Percentiles rank a stretch among this genome's conserved stretches.
Evolutionary conservation across 2,113 vertebrate species (phyloP).

Genomic region (Pimephales promelas): DNA sequence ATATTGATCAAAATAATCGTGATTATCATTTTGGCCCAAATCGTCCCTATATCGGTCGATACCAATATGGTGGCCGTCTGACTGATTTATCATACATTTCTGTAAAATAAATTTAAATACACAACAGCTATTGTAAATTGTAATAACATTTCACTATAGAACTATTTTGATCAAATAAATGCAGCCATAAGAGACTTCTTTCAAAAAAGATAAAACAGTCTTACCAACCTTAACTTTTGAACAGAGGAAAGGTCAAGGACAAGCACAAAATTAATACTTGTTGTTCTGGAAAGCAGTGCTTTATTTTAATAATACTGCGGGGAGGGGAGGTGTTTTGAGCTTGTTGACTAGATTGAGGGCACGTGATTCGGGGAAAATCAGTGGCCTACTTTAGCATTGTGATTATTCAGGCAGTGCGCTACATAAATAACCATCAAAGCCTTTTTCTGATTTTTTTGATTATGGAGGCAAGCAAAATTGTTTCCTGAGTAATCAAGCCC

Average conservation of each 20-base stretch:
- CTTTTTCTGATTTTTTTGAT: conserved; percentile 15
- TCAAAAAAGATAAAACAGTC: not conserved
- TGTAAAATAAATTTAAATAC: no score
- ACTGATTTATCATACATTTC: no score
- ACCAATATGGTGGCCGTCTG: no score
- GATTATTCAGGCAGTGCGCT: conserved; percentile 20
- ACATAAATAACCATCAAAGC: conserved; percentile 9
- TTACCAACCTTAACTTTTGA: not conserved
- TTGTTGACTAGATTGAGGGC: not conserved
- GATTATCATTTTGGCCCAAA: no score
- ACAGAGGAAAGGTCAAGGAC: not conserved
- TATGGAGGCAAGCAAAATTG: conserved; percentile 22
- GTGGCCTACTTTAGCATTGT: conserved; percentile 19
- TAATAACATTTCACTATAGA: not conserved
- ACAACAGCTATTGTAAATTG: not conserved
- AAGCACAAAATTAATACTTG: not conserved
- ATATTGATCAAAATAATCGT: no score
- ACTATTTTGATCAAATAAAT: not conserved
- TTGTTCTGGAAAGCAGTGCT: not conserved
- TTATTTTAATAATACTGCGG: conserved; percentile 23
- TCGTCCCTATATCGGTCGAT: no score
- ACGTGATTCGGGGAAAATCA: conserved; percentile 16
- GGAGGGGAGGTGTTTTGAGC: not conserved
- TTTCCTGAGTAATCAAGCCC: conserved; percentile 36
- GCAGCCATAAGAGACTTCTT: not conserved